These are phyloP conservation scores for Pontoporia blainvillei DNA, from an alignment of 2,113 vertebrate genomes.

Conservation along the genomic window DNA sequence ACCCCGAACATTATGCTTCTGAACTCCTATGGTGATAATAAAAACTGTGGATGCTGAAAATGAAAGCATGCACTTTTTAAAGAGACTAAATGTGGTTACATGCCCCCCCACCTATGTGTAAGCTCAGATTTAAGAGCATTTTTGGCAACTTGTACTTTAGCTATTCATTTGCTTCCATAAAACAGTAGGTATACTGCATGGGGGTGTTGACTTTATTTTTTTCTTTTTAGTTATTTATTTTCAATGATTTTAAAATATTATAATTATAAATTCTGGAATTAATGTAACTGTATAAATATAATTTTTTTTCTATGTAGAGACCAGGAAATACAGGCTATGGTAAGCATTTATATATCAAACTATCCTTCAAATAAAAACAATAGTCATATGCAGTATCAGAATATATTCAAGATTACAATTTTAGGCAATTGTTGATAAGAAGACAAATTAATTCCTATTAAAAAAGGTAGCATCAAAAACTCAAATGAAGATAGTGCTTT, in stretches of 20 bases:
- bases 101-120: conserved; percentile 28
- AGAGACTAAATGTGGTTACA: conserved; percentile 23
- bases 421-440: conserved; percentile 16
- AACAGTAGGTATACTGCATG: conserved; percentile 35
- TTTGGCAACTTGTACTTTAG: conserved; percentile 40
- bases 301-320: neutral
- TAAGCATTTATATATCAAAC: conserved; percentile 33
- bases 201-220: conserved; percentile 48
- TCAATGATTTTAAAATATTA: conserved; percentile 58
- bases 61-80: conserved; percentile 43
- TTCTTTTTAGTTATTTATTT: conserved; percentile 57
- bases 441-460: conserved; percentile 36
- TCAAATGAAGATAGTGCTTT: neutral
- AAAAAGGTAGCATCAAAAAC: conserved; percentile 45
- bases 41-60: conserved; percentile 20
- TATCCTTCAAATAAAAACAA: conserved; percentile 40
- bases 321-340: neutral
- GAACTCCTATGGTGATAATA: conserved; percentile 51
- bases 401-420: conserved; percentile 27
- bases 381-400: neutral
- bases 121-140: neutral
- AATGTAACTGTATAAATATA: conserved; percentile 54
- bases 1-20: neutral
- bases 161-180: conserved; percentile 40
- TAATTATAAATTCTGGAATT: conserved; percentile 66